These are phyloP conservation scores for Agrilus cyanescens DNA, from an alignment of 2,888 invertebrate genomes.

Conservation along the genomic window DNA sequence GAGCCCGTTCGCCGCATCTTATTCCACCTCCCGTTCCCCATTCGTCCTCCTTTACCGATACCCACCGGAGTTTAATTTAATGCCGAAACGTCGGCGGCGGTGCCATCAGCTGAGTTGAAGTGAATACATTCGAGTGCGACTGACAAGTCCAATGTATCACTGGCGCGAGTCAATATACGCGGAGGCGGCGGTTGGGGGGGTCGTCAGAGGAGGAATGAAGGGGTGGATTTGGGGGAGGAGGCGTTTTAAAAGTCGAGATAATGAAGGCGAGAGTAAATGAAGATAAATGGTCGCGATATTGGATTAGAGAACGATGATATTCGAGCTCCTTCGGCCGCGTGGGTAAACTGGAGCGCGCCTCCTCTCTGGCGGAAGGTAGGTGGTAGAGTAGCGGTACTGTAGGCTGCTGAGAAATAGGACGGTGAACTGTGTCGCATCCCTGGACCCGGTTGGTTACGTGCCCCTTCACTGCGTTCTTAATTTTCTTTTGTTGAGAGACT, in stretches of 20 bases:
- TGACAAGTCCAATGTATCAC: constrained; percentile 33
- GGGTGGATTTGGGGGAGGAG: constrained; percentile 18
- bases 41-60: constrained; percentile 5
- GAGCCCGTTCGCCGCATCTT: constrained; percentile 21
- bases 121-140: constrained; percentile 32
- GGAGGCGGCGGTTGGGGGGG: neutral
- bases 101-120: constrained; percentile 19
- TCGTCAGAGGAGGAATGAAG: neutral
- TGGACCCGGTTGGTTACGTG: constrained; percentile 9
- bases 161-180: constrained; percentile 21
- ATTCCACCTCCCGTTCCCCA: constrained; percentile 15
- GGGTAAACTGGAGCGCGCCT: too few species aligned
- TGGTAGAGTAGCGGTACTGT: too few species aligned
- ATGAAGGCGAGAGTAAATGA: constrained; percentile 39
- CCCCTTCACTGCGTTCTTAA: too few species aligned
- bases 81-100: constrained; percentile 13
- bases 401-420: too few species aligned
- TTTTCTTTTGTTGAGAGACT: too few species aligned
- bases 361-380: too few species aligned
- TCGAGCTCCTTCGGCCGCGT: neutral
- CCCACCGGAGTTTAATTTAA: constrained; percentile 26
- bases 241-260: constrained; percentile 36
- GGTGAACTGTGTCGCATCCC: too few species aligned
- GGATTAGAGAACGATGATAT: constrained; percentile 35
- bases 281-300: constrained; percentile 40